Evolutionary conservation across 1,140 invertebrate genomes (phyloP), one percentile per base, ranked within the genome.

Genomic region (Aphidius gifuensis): DNA sequence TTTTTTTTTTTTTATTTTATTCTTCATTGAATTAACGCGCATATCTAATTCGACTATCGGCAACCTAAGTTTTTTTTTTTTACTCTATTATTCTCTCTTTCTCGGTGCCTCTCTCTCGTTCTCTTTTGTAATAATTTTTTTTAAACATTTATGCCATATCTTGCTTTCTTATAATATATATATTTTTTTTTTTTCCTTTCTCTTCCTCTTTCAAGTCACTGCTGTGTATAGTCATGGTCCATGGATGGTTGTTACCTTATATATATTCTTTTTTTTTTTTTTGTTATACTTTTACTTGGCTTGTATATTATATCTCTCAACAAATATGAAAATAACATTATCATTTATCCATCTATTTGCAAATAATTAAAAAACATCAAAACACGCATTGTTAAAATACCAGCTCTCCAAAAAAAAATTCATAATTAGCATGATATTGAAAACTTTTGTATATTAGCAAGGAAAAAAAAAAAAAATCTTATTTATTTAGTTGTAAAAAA

Each of bases 11-110:
- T 55, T 43, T 39, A 44, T 55, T 43, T 55, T 55, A 39, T 55
- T 55, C 53, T 55, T 55, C 53, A 55, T 55, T 55, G 53, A 55
- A 55, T 55, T 55, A 55, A 55, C 53, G 53, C 53, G 53, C 53
- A 55, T 55, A 55, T 55, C 53, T 55, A 55, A 55, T 55, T 55
- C 53, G 53, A 55, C 39, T 55, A 55, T 55, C 53, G 53, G 16
- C 39, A 55, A 55, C 39, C 40, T 40, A 40, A 55, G 39, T 40
- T 40, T 43, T 40, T 16, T 39, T 39, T 39, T 55, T 23, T 23
- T 23, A 2, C 3, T 23, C 23, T 23, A 23, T 23, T 23, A 23
- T 23, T 23, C 23, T 23, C 23, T 23, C 23, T 23, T 23, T 1
- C 3, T 23, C 3, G 3, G 1, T 23, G 23, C 3, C 23, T 23